These are phyloP conservation scores for Leptura quadrifasciata DNA, from an alignment of 2,888 invertebrate genomes.

Conservation along the genomic window DNA sequence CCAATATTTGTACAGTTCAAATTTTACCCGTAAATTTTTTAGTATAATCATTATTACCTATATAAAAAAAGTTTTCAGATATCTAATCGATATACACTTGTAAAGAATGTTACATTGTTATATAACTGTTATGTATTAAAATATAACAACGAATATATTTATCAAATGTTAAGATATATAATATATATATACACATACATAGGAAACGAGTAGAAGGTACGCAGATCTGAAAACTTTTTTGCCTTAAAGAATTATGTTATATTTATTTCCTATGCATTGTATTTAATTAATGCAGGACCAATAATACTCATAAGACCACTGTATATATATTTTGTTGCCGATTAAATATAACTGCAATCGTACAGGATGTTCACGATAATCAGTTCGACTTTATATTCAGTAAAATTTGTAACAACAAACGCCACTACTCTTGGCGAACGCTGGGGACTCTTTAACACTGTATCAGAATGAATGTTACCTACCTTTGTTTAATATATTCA, in stretches of 20 bases:
- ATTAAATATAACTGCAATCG: not conserved
- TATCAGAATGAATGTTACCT: too few relatives aligned
- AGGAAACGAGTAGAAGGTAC: not conserved
- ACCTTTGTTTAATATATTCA: too few relatives aligned
- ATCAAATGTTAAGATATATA: constrained; percentile 17
- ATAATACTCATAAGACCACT: constrained; percentile 16
- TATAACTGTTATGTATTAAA: constrained; percentile 31
- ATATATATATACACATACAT: not conserved
- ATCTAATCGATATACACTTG: not conserved
- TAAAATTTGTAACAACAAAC: too few relatives aligned
- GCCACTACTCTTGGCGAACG: too few relatives aligned
- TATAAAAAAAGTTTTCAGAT: constrained; percentile 14
- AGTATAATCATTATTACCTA: constrained; percentile 8
- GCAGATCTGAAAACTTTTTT: constrained; percentile 37
- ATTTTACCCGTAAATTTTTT: constrained; percentile 29
- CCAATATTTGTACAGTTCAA: constrained; percentile 48
- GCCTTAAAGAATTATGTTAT: not conserved
- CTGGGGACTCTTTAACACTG: too few relatives aligned
- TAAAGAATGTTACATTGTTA: constrained; percentile 30
- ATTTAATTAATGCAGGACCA: constrained; percentile 34
- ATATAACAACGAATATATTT: constrained; percentile 40
- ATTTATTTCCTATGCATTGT: constrained; percentile 25
- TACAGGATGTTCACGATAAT: constrained; percentile 16
- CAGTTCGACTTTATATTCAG: too few relatives aligned
- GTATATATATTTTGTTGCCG: constrained; percentile 14